phyloP scores from a whole-genome alignment of 1,140 invertebrate genomes.

The Globodera rostochiensis region DNA sequence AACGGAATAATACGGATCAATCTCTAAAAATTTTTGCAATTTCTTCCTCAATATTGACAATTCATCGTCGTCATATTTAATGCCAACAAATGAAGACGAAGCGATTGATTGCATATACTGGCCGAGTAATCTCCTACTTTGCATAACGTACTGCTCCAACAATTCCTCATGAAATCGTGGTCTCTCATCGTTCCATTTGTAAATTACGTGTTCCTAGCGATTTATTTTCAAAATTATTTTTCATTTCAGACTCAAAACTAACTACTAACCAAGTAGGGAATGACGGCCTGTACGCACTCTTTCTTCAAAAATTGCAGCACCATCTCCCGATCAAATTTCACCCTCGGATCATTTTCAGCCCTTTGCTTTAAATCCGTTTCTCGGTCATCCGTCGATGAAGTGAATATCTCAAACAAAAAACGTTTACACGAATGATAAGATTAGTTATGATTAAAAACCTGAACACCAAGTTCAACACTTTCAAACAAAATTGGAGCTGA shows the following conservation, averaged over 20 bases:
- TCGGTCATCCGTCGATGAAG: slow-evolving; percentile 70
- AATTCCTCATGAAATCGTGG: slow-evolving; percentile 86
- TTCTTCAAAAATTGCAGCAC: slow-evolving; percentile 84
- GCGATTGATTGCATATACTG: slow-evolving; percentile 46
- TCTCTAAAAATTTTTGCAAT: slow-evolving; percentile 21
- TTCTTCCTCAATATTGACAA: slow-evolving; percentile 15
- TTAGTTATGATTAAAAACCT: slow-evolving; percentile 23
- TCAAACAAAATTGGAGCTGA: slow-evolving; percentile 67
- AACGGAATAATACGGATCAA: slow-evolving; percentile 16
- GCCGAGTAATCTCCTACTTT: slow-evolving; percentile 61
- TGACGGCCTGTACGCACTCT: slow-evolving; percentile 79
- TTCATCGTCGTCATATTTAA: slow-evolving; percentile 21
- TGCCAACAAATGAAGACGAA: slow-evolving; percentile 1
- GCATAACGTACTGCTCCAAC: slow-evolving; percentile 69
- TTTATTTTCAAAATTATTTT: background rate
- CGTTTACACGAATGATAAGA: background rate
- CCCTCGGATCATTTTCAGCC: slow-evolving; percentile 74
- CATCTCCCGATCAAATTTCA: slow-evolving; percentile 81
- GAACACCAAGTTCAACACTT: slow-evolving; percentile 33
- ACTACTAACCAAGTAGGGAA: slow-evolving; percentile 78
- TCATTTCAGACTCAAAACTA: slow-evolving; percentile 13
- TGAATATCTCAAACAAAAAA: slow-evolving; percentile 31
- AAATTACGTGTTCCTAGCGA: slow-evolving; percentile 82
- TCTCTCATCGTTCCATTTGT: slow-evolving; percentile 83
- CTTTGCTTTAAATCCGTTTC: slow-evolving; percentile 1